phyloP scores from a whole-genome alignment of 1,140 invertebrate species.

The Adoxophyes honmai region DNA sequence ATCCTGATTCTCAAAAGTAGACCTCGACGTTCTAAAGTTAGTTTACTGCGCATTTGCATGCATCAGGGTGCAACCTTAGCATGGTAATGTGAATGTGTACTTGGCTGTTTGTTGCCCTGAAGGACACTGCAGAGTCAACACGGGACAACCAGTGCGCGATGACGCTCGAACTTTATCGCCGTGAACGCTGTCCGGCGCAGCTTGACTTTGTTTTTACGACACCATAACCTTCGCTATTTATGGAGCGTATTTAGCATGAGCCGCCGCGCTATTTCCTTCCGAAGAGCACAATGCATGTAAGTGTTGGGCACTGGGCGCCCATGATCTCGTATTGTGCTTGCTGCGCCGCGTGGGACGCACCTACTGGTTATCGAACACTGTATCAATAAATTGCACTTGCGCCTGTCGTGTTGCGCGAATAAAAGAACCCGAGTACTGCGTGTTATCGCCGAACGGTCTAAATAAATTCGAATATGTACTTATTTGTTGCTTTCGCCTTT shows the following conservation, averaged over 20 bases:
- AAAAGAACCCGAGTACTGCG: conserved; percentile 57
- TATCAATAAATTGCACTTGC: conserved; percentile 73
- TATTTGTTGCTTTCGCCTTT: conserved; percentile 54
- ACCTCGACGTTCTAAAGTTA: too few relatives aligned
- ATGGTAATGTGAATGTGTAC: too few relatives aligned
- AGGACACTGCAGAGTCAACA: too few relatives aligned
- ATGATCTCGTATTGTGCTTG: conserved; percentile 42
- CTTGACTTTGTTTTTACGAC: conserved; percentile 72
- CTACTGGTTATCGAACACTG: conserved; percentile 69
- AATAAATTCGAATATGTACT: conserved; percentile 69
- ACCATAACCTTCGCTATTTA: conserved; percentile 65
- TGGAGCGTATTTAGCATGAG: conserved; percentile 63
- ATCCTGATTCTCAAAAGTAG: too few relatives aligned
- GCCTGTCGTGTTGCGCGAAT: conserved; percentile 63
- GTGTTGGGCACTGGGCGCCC: conserved; percentile 33
- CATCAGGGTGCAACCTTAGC: too few relatives aligned
- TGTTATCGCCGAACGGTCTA: conserved; percentile 68
- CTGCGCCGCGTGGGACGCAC: conserved; percentile 57
- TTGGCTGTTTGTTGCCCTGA: too few relatives aligned
- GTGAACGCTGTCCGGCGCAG: conserved; percentile 53
- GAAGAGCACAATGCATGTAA: conserved; percentile 52
- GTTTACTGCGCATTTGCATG: too few relatives aligned
- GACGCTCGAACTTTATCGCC: conserved; percentile 50
- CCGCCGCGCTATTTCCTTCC: conserved; percentile 48
- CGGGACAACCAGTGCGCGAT: conserved; percentile 34